Conservation (phyloP, 2,797 vertebrate genomes). For the Paramormyrops hopkinsi region DNA sequence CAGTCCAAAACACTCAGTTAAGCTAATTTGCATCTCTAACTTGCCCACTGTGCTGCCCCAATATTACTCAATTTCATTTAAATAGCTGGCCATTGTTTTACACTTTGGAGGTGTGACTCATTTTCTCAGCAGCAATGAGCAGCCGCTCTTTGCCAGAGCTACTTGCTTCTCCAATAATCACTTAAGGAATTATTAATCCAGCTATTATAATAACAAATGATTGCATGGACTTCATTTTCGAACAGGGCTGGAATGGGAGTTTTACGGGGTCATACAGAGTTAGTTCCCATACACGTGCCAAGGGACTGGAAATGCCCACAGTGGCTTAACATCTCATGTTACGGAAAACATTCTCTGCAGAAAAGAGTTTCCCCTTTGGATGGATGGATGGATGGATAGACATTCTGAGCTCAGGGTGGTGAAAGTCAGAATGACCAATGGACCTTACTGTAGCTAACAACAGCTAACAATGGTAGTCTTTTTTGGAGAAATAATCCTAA, state of each 20-base stretch:
- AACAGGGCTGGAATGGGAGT: slow-evolving; percentile 4
- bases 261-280: background rate
- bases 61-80: background rate
- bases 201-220: background rate
- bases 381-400: background rate
- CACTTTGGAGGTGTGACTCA: background rate
- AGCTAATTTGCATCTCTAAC: background rate
- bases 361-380: background rate
- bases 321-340: background rate
- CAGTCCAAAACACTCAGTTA: background rate
- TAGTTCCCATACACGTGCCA: background rate
- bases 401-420: background rate
- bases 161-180: background rate
- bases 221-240: background rate
- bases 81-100: background rate
- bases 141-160: background rate
- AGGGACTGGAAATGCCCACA: background rate
- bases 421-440: background rate
- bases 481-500: background rate
- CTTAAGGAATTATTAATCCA: background rate
- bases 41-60: background rate
- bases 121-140: background rate
- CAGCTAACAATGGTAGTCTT: background rate
- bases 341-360: background rate
- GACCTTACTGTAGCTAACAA: background rate